A percentile compares a stretch with the other conserved stretches of the same genome.
These are phyloP conservation scores for Tyrannus savana DNA, from an alignment of 2,113 vertebrate species.

Conservation along the genomic window DNA sequence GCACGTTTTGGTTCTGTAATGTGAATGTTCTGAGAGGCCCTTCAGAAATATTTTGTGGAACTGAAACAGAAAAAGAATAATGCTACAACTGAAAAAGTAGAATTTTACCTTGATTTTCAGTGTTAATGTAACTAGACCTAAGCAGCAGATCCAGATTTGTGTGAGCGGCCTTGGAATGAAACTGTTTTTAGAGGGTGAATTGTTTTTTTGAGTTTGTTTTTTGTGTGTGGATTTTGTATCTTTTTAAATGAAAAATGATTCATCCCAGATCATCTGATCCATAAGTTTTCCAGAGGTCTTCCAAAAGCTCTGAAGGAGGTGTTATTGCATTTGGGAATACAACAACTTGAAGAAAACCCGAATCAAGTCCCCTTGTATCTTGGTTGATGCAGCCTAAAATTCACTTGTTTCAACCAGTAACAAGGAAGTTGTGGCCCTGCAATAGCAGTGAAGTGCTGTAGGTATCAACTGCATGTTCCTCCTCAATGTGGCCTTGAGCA, in stretches of 20 bases:
- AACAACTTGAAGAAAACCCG: background rate
- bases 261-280: background rate
- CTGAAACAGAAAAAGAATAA: background rate
- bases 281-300: background rate
- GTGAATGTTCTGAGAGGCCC: background rate
- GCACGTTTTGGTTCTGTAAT: background rate
- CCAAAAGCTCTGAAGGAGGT: background rate
- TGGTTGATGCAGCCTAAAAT: background rate
- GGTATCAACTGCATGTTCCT: background rate
- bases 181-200: background rate
- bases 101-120: background rate
- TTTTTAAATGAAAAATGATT: background rate
- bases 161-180: background rate
- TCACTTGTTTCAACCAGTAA: background rate
- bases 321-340: background rate
- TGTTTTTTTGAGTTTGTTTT: background rate
- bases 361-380: background rate
- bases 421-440: background rate
- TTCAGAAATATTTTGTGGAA: background rate
- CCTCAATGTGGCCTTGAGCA: background rate
- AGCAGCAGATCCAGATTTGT: background rate
- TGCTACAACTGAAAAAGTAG: accelerated
- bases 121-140: background rate
- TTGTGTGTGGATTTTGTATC: background rate
- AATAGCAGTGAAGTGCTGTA: background rate